Percentiles rank a stretch among this genome's conserved stretches.
These are phyloP conservation scores for Cheilosia urbana DNA, from an alignment of 2,888 invertebrate genomes.

Conservation along the genomic window DNA sequence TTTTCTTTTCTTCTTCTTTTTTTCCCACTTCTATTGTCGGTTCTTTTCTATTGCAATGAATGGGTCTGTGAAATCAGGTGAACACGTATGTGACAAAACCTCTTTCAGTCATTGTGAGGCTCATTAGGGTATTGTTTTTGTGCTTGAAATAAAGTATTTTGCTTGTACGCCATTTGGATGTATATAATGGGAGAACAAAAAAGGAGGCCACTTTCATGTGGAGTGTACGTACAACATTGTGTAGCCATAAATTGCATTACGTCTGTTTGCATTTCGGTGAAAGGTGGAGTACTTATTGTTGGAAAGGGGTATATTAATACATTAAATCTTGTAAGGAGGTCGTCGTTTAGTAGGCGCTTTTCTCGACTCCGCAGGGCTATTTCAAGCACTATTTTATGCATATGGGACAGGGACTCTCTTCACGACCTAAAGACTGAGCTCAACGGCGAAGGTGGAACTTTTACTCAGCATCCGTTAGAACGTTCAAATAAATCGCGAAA, in stretches of 20 bases:
- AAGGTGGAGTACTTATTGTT: too few species aligned
- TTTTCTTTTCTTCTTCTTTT: not conserved
- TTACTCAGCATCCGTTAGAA: too few species aligned
- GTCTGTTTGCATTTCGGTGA: not conserved
- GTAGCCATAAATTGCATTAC: conserved; percentile 1
- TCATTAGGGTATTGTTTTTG: conserved; percentile 49
- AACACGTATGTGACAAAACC: conserved; percentile 53
- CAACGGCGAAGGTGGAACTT: too few species aligned
- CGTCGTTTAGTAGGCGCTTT: too few species aligned
- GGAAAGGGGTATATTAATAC: too few species aligned
- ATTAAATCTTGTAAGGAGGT: too few species aligned
- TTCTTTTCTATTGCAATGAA: conserved; percentile 15
- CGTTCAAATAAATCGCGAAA: too few species aligned
- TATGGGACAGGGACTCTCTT: too few species aligned
- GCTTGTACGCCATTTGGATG: conserved; percentile 45
- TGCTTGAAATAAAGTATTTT: conserved; percentile 38
- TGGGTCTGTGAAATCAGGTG: conserved; percentile 48
- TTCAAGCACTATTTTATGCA: too few species aligned
- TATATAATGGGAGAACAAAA: conserved; percentile 13
- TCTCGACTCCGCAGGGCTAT: too few species aligned
- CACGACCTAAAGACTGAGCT: too few species aligned
- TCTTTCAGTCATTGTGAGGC: conserved; percentile 46
- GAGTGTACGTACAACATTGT: not conserved
- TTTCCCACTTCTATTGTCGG: not conserved
- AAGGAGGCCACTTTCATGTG: not conserved